These are phyloP conservation scores for Drosophila vallismaia DNA, from an alignment of 2,888 invertebrate genomes.

Conservation along the genomic window DNA sequence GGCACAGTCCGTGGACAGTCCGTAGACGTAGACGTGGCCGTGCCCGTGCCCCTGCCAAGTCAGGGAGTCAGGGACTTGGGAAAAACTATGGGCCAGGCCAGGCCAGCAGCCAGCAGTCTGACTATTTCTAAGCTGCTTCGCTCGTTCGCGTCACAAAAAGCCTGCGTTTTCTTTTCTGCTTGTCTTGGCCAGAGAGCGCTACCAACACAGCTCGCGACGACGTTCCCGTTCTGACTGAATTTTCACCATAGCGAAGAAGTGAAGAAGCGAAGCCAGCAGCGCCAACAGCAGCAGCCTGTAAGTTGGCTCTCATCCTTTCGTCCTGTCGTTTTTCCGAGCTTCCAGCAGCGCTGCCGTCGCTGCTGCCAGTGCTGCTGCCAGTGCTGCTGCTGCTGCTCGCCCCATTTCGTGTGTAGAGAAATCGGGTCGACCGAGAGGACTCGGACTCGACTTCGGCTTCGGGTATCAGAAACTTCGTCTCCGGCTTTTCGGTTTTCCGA, in stretches of 20 bases:
- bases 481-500: slow-evolving; percentile 8
- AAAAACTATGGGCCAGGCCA: slow-evolving; percentile 30
- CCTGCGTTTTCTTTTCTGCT: slow-evolving; percentile 38
- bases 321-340: slow-evolving; percentile 20
- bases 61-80: not conserved
- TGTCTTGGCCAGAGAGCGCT: slow-evolving; percentile 65
- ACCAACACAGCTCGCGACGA: slow-evolving; percentile 83
- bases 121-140: slow-evolving; percentile 35
- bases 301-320: not conserved
- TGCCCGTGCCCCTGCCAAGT: no score
- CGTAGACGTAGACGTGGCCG: not conserved
- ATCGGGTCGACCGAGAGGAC: slow-evolving; percentile 20
- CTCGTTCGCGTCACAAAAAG: slow-evolving; percentile 67
- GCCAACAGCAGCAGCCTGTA: slow-evolving; percentile 6
- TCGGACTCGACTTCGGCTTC: slow-evolving; percentile 19
- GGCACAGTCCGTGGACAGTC: not conserved
- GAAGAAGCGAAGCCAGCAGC: slow-evolving; percentile 27
- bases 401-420: slow-evolving; percentile 56
- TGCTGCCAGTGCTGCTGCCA: not conserved
- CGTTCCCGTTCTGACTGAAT: slow-evolving; percentile 84
- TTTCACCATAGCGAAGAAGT: slow-evolving; percentile 74
- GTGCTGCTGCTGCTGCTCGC: slow-evolving; percentile 42
- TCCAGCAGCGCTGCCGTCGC: slow-evolving; percentile 56
- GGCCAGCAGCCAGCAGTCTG: slow-evolving; percentile 13
- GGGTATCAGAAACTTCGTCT: slow-evolving; percentile 2